Evolutionary conservation across 1,140 invertebrate species (phyloP), one percentile per base, ranked within the genome.

Genomic region (Probaryconus sp.): DNA sequence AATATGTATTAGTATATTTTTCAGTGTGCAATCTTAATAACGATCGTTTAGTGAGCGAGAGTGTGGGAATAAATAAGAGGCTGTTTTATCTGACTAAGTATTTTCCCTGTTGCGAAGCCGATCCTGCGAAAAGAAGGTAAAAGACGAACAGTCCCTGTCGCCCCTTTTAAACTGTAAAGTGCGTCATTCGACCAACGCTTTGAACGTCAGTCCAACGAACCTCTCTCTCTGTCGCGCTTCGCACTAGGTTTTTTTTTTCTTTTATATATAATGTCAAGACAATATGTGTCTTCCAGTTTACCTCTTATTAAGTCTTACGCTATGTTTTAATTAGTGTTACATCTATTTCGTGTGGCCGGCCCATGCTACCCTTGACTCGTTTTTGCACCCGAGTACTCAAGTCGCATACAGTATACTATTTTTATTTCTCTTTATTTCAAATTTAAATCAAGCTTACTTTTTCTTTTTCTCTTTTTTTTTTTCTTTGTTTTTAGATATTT

Each of bases 281-380:
- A 78, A 64, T 81, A 65, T 77, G 77, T 80, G 73, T 77, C 72
- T 69, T 77, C 73, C 63, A 79, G 77, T 83, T 81, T 76, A 76
- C 70, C 71, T 80, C 42, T 58, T n/a, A n/a, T n/a, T 67, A 76
- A 73, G 38, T 68, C 78, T 83, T 85, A 85, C 63, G 53, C 81
- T 85, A 85, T 78, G 85, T 81, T 74, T 85, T 85, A 85, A 82
- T 85, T 83, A 86, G 79, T 85, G 79, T 86, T 86, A 86, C 81
- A 82, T 82, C 78, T 86, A 86, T 83, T 76, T 79, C 76, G 86
- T 86, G 83, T 88, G 84, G 83, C 85, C 86, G 72, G 83, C 85
- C 83, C 79, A 79, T 87, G 86, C 85, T 87, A 86, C 76, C 82
- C 77, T 78, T 53, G 45, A 67, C 30, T 48, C 51, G 10, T 48